Base-by-base conservation (phyloP, 1,140 invertebrate species). In the Anthonomus grandis region DNA sequence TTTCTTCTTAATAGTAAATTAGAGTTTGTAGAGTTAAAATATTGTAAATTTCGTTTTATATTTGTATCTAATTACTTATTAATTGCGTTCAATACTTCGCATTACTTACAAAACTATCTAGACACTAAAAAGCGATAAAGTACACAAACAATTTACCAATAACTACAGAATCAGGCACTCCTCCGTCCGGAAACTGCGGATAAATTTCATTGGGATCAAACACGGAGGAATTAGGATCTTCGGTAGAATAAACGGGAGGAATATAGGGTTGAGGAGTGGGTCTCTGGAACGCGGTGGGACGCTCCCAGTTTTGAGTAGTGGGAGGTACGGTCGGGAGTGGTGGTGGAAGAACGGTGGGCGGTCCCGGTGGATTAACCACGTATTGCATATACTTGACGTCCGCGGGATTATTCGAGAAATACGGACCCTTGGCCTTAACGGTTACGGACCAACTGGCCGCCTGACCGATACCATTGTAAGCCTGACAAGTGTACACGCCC, bases 401-500 rank as follows among this genome's bases (percentile, higher is more conserved):
- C 13, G 78, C 76, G 4, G 76, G 69, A 62, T 69, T 77, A 4
- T 64, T 60, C 12, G 71, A 70, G 47, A 75, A 66, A 9, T 83
- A 80, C 0, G 86, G 84, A 9, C 85, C 83, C 41, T 86, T 70
- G 0, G 86, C 86, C 64, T 84, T 82, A 0, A 95, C 75, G 0
- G 79, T 82, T 0, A 91, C 77, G 1, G 83, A 81, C 81, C 86
- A 88, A 15, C 86, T 86, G 0, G 86, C 85, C 3, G 90, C 83
- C 52, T 82, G 82, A 2, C 87, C 89, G 4, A 84, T 68, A 1
- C 88, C 89, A 67, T 94, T 94, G 71, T 89, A 94, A 0, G 89
- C 69, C 90, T 91, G 87, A 67, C 91, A 95, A 0, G 85, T 87
- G 71, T 94, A 93, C n/a, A 85, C 76, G 9, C 91, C 91, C 2